A percentile compares a stretch with the other conserved stretches of the same genome.
phyloP scores from a whole-genome alignment of 2,113 vertebrate species.

The Uria lomvia region DNA sequence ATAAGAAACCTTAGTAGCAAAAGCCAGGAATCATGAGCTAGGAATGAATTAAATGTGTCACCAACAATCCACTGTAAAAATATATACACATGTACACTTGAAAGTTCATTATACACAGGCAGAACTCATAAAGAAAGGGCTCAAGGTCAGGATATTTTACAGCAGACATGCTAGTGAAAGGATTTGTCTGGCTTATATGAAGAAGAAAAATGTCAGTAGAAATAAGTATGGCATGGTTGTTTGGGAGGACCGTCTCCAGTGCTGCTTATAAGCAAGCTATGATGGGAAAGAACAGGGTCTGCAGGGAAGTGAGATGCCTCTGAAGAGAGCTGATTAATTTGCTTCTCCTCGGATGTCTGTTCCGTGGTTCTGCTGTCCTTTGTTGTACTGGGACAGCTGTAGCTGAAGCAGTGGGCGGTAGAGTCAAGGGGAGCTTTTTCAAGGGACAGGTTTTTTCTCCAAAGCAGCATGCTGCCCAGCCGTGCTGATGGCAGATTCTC shows the following conservation, averaged over 20 bases:
- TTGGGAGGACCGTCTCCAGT: neutral
- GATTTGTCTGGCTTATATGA: neutral
- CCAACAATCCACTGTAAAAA: neutral
- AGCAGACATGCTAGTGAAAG: neutral
- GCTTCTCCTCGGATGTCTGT: neutral
- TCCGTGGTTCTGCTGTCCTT: neutral
- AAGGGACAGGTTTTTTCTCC: neutral
- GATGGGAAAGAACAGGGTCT: neutral
- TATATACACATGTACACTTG: neutral
- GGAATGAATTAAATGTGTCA: neutral
- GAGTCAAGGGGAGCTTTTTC: neutral
- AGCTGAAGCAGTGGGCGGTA: neutral
- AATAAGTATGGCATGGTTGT: neutral
- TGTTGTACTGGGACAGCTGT: neutral
- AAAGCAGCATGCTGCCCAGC: fast-evolving
- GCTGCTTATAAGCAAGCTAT: neutral
- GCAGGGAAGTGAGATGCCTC: neutral
- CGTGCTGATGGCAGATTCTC: neutral
- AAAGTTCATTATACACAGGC: neutral
- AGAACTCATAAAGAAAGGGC: neutral
- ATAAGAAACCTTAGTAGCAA: neutral
- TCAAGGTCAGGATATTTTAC: neutral
- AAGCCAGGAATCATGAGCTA: neutral
- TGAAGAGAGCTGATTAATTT: neutral
- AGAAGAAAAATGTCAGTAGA: neutral